Evolutionary conservation across 1,140 invertebrate genomes (phyloP), one percentile per base, ranked within the genome.

Genomic region (Probaryconus sp.): DNA sequence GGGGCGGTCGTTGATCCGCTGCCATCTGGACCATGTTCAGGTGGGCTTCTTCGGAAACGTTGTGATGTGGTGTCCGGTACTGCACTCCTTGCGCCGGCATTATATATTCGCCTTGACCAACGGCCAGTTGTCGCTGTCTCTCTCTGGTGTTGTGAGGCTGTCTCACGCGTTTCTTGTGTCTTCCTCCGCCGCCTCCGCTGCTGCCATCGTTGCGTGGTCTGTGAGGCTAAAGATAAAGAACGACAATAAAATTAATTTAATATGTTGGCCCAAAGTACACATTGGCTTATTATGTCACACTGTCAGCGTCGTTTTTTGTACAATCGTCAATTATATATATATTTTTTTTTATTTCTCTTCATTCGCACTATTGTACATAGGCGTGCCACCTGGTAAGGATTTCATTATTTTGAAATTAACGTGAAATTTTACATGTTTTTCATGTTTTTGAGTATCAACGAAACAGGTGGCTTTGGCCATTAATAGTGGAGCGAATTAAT

Each of bases 111-210:
- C 95, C 95, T 77, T 95, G 93, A 10, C 92, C 93, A 11, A 96
- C 90, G 1, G 93, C 95, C 28, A 93, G 90, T 79, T 95, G 93
- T 79, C 93, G 89, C 81, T 96, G 94, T 64, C 93, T 89, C 81
- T 97, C 95, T 68, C 94, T 90, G 0, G 95, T 97, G 69, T 95
- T 96, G 79, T 94, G 93, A 17, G 95, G 95, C 65, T 94, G 93
- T 21, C 95, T 90, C 3, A 96, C 94, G 43, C 93, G 89, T 81
- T 94, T 94, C 85, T 95, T 95, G 79, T 94, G 92, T 40, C 94
- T 89, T 58, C 91, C 89, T 18, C 91, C 90, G 31, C 90, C 89
- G 17, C 85, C 78, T 18, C 83, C 77, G 3, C 84, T 76, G 11
- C 89, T 87, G 21, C 89, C 89, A 76, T 91, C 90, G 45, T 88